These are phyloP conservation scores for Pygocentrus nattereri DNA, from an alignment of 2,797 vertebrate species.

Conservation along the genomic window DNA sequence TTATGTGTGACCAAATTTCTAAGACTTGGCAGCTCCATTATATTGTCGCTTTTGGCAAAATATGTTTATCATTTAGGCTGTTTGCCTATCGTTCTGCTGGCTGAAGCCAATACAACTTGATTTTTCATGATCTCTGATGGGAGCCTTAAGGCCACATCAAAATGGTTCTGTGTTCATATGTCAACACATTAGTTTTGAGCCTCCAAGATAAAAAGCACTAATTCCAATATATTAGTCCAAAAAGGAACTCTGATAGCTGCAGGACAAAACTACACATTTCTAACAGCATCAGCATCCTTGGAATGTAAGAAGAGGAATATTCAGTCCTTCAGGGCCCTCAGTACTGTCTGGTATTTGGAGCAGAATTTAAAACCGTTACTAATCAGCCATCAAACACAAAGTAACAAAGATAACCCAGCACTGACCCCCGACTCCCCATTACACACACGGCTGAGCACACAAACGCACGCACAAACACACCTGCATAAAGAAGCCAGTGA, in stretches of 20 bases:
- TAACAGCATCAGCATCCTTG: not conserved
- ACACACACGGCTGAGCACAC: not conserved
- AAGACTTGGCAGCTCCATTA: constrained; percentile 1
- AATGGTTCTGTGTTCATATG: constrained; percentile 4
- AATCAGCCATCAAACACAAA: constrained; percentile 7
- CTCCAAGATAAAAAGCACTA: constrained; percentile 11
- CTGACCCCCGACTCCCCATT: not conserved
- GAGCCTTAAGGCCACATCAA: constrained; percentile 31
- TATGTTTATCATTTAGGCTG: constrained; percentile 2
- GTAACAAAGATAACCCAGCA: not conserved
- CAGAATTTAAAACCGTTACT: not conserved
- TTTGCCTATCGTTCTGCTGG: constrained; percentile 1
- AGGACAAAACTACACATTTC: not conserved
- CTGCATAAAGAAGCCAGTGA: constrained; percentile 98
- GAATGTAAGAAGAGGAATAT: not conserved
- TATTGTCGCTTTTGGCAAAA: constrained; percentile 23
- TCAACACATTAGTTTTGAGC: constrained; percentile 32
- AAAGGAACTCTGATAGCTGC: not conserved
- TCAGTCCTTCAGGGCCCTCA: not conserved
- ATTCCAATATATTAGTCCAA: not conserved
- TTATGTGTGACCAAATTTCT: not conserved
- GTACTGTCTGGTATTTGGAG: not conserved
- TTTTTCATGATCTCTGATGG: constrained; percentile 10
- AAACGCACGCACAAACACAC: constrained; percentile 70
- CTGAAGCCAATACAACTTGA: not conserved